Evolutionary conservation across 2,113 vertebrate species (phyloP).

Genomic region (Phocoena phocoena): DNA sequence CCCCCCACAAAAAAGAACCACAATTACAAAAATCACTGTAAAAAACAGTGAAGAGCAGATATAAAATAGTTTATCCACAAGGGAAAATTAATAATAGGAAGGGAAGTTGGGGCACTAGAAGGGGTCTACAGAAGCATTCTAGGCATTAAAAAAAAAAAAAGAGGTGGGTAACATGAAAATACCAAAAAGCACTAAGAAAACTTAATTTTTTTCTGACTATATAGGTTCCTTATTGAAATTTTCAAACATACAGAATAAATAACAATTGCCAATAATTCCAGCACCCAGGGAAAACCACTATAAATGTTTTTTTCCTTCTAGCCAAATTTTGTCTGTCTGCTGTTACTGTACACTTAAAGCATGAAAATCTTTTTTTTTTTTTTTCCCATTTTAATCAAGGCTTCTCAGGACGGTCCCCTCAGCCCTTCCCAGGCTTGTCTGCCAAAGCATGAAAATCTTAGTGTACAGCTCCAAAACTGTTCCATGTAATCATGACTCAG

Average conservation of each 20-base stretch:
- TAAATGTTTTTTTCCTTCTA: neutral
- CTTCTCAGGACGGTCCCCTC: too few species aligned
- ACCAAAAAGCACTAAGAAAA: neutral
- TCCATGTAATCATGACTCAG: neutral
- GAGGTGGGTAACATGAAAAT: neutral
- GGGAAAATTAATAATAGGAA: neutral
- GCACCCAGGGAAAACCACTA: neutral
- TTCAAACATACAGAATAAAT: neutral
- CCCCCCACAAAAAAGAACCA: neutral
- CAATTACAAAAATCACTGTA: neutral
- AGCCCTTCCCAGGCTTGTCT: too few species aligned
- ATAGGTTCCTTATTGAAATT: neutral
- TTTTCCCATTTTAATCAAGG: too few species aligned
- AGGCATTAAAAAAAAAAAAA: neutral
- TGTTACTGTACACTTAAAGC: neutral
- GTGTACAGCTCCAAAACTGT: neutral
- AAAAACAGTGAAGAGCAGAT: neutral
- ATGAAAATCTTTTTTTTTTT: neutral
- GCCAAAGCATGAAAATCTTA: conserved; percentile 14
- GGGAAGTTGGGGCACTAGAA: neutral
- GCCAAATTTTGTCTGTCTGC: conserved; percentile 2
- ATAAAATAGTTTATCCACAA: neutral
- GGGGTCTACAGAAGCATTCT: neutral
- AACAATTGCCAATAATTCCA: neutral
- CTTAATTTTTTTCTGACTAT: neutral